Conservation (phyloP, 2,113 vertebrate genomes). For the Aspidoscelis tigris region DNA sequence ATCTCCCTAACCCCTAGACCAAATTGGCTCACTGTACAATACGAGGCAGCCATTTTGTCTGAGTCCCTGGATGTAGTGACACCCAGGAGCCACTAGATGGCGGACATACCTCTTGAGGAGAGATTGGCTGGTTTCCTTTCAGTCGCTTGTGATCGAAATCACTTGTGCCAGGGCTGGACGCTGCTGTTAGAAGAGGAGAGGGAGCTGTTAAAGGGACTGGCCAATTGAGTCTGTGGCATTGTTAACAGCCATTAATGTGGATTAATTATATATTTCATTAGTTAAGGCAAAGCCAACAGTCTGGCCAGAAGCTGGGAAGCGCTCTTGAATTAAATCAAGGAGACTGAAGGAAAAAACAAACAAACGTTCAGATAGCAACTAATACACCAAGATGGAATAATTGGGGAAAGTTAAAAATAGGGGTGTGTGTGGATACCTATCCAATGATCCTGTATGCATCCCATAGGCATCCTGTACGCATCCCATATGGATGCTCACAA, state of each 20-base stretch:
- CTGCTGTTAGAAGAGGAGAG: constrained; percentile 6
- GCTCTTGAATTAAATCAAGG: constrained; percentile 65
- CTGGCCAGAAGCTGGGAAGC: constrained; percentile 52
- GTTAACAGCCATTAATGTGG: constrained; percentile 54
- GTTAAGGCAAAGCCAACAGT: constrained; percentile 48
- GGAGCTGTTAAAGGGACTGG: constrained; percentile 20
- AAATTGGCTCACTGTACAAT: too few species aligned
- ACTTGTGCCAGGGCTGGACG: neutral
- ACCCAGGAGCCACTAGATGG: neutral
- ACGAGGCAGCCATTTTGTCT: constrained; percentile 15
- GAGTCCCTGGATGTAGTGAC: neutral
- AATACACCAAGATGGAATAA: constrained; percentile 68
- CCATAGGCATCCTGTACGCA: too few species aligned
- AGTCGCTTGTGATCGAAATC: neutral
- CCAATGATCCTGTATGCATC: too few species aligned
- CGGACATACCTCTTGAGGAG: constrained; percentile 4
- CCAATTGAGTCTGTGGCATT: constrained; percentile 26
- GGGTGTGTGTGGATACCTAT: too few species aligned
- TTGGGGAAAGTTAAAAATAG: constrained; percentile 24
- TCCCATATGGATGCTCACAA: too few species aligned
- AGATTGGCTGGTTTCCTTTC: neutral
- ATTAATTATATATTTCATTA: constrained; percentile 67
- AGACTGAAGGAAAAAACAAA: constrained; percentile 71
- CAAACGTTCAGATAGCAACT: constrained; percentile 59
- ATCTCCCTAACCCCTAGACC: too few species aligned